Evolutionary conservation across 2,113 vertebrate genomes (phyloP).

Genomic region (Zosterops japonicus): DNA sequence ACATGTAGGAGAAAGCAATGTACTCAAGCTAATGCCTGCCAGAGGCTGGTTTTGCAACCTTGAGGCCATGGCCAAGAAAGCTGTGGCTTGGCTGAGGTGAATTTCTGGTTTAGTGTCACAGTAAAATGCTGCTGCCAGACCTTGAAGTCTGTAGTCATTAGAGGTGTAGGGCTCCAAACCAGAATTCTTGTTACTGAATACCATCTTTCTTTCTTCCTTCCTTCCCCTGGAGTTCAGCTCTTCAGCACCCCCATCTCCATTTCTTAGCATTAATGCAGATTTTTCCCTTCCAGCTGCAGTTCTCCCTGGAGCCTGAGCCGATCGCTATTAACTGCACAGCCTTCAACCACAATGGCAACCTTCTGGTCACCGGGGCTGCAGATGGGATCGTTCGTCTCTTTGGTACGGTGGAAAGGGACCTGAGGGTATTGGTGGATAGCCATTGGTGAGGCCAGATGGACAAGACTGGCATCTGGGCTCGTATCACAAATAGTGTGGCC

Average conservation of each 20-base stretch:
- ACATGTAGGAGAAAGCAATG: neutral
- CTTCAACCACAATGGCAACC: slow-evolving; percentile 97
- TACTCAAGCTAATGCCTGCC: neutral
- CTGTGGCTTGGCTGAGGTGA: neutral
- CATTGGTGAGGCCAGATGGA: neutral
- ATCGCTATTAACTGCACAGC: slow-evolving; percentile 94
- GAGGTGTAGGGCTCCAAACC: neutral
- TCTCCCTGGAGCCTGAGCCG: slow-evolving; percentile 90
- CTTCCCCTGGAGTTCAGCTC: neutral
- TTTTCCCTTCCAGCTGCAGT: slow-evolving; percentile 83
- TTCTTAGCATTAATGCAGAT: neutral
- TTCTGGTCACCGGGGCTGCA: slow-evolving; percentile 93
- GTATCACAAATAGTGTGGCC: neutral
- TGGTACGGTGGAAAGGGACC: slow-evolving; percentile 71
- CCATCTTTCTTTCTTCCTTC: neutral
- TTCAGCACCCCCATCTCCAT: neutral
- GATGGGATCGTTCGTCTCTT: slow-evolving; percentile 93
- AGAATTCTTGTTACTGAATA: neutral
- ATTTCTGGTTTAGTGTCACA: neutral
- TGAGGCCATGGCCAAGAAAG: neutral
- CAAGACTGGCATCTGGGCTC: neutral
- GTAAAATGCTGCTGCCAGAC: neutral
- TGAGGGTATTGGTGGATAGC: neutral
- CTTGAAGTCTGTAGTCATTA: neutral
- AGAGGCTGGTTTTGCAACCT: neutral